A percentile compares a stretch with the other conserved stretches of the same genome.
phyloP scores from a whole-genome alignment of 92 coral and sea anemone genomes.

The Parazoanthus atlanticus region DNA sequence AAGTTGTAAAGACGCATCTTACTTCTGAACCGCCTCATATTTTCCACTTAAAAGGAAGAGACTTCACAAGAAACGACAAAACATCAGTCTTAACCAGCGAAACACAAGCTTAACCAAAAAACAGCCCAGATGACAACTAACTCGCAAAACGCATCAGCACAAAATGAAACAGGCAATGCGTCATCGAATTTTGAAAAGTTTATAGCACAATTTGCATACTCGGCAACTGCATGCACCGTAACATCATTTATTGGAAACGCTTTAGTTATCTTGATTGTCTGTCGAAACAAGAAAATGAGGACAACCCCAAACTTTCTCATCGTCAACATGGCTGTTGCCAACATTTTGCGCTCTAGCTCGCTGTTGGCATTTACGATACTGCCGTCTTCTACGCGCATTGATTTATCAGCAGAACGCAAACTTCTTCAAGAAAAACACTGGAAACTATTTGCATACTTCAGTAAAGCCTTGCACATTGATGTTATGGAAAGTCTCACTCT shows the following conservation, averaged over 20 bases:
- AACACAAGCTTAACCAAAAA: background rate
- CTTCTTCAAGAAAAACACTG: background rate
- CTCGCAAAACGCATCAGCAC: background rate
- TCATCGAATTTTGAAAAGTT: background rate
- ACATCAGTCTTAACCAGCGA: background rate
- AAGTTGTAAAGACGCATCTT: background rate
- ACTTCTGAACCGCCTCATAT: background rate
- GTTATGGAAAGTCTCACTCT: background rate
- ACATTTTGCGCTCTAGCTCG: background rate
- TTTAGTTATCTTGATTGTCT: background rate
- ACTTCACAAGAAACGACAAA: background rate
- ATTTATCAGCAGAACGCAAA: background rate
- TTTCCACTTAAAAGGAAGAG: background rate
- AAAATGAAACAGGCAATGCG: background rate
- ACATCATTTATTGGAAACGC: background rate
- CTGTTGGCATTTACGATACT: background rate
- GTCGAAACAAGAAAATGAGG: background rate
- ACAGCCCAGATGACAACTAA: background rate
- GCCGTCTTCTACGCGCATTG: background rate
- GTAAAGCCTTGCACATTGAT: background rate
- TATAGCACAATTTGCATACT: background rate
- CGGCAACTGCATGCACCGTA: background rate
- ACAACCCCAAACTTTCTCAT: constrained; percentile 23
- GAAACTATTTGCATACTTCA: background rate
- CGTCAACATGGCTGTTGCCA: constrained; percentile 11